A percentile compares a stretch with the other conserved stretches of the same genome.
Evolutionary conservation across 2,888 invertebrate species (phyloP).

Genomic region (Pachydiplax longipennis): DNA sequence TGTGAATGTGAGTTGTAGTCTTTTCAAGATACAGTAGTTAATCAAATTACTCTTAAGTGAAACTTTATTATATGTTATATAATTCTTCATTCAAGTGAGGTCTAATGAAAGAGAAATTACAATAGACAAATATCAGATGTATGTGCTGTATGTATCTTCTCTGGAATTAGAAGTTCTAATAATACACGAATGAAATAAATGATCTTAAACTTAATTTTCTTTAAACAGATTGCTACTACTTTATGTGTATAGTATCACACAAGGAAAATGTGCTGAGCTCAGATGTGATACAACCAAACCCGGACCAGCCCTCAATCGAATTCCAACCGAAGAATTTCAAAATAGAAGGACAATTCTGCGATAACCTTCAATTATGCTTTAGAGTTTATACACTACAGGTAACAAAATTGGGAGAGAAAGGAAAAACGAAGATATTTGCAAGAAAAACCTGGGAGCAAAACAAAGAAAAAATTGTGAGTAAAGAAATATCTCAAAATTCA

Average conservation of each 20-base stretch:
- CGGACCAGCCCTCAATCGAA: neutral
- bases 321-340: constrained; percentile 6
- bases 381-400: neutral
- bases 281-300: neutral
- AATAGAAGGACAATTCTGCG: neutral
- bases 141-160: no score
- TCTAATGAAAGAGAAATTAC: no score
- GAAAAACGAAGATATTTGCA: neutral
- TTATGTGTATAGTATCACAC: neutral
- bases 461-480: neutral
- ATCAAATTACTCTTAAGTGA: no score
- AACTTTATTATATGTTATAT: no score
- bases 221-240: neutral
- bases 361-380: neutral
- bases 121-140: no score
- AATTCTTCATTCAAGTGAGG: no score
- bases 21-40: no score
- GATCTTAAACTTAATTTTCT: no score
- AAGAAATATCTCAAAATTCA: neutral
- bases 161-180: no score
- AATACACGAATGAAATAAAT: no score
- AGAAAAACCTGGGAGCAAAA: neutral
- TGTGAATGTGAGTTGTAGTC: no score
- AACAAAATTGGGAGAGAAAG: neutral
- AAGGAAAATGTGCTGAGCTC: neutral